Base-by-base conservation (phyloP, 2,888 invertebrate species). In the Hipparchia semele region DNA sequence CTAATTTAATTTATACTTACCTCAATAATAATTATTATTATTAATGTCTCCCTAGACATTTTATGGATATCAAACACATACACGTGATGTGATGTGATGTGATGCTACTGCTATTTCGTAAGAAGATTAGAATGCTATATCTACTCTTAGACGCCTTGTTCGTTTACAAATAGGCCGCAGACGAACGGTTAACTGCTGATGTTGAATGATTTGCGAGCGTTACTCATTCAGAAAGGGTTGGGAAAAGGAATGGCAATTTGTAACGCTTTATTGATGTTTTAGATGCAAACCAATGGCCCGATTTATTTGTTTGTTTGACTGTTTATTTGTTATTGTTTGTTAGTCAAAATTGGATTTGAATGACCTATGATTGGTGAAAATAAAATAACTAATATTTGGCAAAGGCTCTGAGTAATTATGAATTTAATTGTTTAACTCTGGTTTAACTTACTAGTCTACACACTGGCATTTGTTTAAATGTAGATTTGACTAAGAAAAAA, bases 121-220 rank as follows among this genome's bases (percentile, higher is more conserved):
- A 13, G 9, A 23, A 8, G 2, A 8, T 8, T 7, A 23, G 23
- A 58, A 49, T 8, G 2, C 58, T 58, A 12, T 60, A 33, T 53
- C 65, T 53, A 12, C 65, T 53, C 12, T 2, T 6, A 51, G 2
- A 1, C 23, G 65, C 10, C 33, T 53, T 12, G 53, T 51, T 64
- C 59, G 39, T 6, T 12, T 33, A 39, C 39, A 39, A 64, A 65
- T 65, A 65, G 62, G 59, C 59, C 59, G 23, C 64, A 51, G 51
- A 33, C 13, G 51, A 65, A 65, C 33, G 53, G 51, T 23, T 49
- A 51, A 64, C 64, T 64, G 64, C 51, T 65, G 65, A 65, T 65
- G 65, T 53, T 65, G 65, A 65, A 53, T 53, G 53, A 65, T 65
- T 65, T 33, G n/a, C 62, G 46, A 46, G 13, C 62, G 46, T 46